phyloP scores from a whole-genome alignment of 2,797 vertebrate genomes.

The Megaceryle alcyon region DNA sequence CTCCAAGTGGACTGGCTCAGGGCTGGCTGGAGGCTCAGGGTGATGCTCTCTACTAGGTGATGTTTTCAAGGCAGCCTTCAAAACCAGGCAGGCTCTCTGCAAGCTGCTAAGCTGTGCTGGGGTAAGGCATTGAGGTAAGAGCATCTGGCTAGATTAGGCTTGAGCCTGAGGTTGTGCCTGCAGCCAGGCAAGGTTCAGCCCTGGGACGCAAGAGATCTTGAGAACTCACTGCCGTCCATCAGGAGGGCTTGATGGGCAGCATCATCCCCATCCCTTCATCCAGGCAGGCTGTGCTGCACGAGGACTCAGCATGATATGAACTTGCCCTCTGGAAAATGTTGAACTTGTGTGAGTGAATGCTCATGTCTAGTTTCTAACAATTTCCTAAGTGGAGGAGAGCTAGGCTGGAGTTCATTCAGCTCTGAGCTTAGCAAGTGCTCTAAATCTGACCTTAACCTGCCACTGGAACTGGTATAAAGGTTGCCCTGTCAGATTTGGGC shows the following conservation, averaged over 20 bases:
- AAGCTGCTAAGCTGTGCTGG: neutral
- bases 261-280: rapidly evolving
- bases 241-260: rapidly evolving
- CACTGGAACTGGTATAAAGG: neutral
- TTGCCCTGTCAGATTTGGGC: neutral
- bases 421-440: neutral
- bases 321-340: neutral
- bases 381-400: neutral
- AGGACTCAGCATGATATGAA: neutral
- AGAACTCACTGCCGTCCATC: neutral
- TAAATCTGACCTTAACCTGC: neutral
- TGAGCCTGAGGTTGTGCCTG: neutral
- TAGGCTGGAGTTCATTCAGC: neutral
- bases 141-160: neutral
- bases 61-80: neutral
- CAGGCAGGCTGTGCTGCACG: neutral
- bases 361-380: neutral
- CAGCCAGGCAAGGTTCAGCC: neutral
- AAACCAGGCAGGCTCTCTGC: neutral
- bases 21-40: neutral
- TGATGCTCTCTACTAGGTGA: neutral
- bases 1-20: neutral
- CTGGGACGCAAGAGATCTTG: neutral
- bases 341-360: neutral
- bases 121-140: neutral